Base-by-base conservation (phyloP, 2,888 invertebrate genomes). In the Leucozona laternaria region DNA sequence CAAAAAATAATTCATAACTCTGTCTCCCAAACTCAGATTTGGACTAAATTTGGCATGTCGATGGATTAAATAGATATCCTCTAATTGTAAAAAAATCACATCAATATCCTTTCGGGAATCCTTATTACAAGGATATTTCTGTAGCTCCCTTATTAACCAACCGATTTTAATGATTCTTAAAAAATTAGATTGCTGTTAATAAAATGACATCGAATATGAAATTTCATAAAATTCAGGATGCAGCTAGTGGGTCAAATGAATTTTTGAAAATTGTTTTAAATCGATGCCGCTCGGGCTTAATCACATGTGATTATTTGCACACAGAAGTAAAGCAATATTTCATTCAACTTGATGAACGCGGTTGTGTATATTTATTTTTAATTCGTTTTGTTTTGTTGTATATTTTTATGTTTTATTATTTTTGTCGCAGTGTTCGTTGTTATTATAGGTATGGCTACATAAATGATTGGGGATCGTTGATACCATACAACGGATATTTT, bases 261-360 rank as follows among this genome's bases (percentile, higher is more conserved):
- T 90, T 91, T 91, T 89, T 76, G 82, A 91, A 91, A 89, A 89
- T 84, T 89, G 89, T 88, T 90, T 90, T 90, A 91, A 91, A 91
- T 91, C 88, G 71, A 55, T 48, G 70, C 60, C 75, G 68, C 45
- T 53, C 2, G 0, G 22, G 72, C 72, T 70, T n/a, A n/a, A 83
- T 79, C 75, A 70, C 83, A 75, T 83, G 83, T 75, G 73, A 53
- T 73, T 34, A 64, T 71, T 84, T 37, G 31, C 48, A 17, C 34
- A 22, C 15, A 62, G 3, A 25, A 40, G 11, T 50, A 43, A 58
- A 79, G 20, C 62, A 20, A 76, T 20, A 48, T 70, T 76, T 76
- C 84, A 84, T 84, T 84, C 84, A 84, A 84, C 84, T 76, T 84
- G 84, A 76, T 76, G 45, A 50, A 64, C n/a, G 31, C 22, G 20